Percentiles rank a stretch among this genome's conserved stretches.
Conservation (phyloP, 2,888 invertebrate genomes). For the Siphlonurus alternatus region DNA sequence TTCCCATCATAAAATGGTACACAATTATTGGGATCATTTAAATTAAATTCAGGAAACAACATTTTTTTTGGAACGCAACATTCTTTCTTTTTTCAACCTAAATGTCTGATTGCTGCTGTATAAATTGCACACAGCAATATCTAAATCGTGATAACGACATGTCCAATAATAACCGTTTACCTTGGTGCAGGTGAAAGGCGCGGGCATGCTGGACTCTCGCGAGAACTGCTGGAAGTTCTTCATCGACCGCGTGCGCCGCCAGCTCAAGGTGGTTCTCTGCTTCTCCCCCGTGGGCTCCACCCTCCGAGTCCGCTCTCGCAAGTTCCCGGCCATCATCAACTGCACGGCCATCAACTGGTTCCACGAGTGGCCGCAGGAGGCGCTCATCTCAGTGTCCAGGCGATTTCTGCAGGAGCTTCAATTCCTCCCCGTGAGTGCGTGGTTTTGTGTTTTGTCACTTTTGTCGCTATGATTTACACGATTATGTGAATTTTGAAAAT, state of each 20-base stretch:
- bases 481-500: background rate
- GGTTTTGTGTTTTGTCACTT: background rate
- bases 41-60: too few species aligned
- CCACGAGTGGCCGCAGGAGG: slow-evolving; percentile 97
- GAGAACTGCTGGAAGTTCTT: slow-evolving; percentile 98
- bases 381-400: slow-evolving; percentile 81
- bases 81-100: too few species aligned
- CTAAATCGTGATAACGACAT: too few species aligned
- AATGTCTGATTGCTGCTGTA: too few species aligned
- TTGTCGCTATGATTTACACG: background rate
- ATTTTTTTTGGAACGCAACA: too few species aligned
- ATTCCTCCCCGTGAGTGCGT: slow-evolving; percentile 53
- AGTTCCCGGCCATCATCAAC: slow-evolving; percentile 91
- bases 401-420: slow-evolving; percentile 68
- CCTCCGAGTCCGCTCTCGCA: slow-evolving; percentile 74
- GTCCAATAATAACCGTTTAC: too few species aligned
- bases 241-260: slow-evolving; percentile 82
- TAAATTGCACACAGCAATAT: too few species aligned
- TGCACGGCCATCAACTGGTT: slow-evolving; percentile 96
- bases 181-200: slow-evolving; percentile 65
- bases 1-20: too few species aligned
- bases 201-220: slow-evolving; percentile 77
- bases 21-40: too few species aligned
- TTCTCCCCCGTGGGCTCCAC: slow-evolving; percentile 95
- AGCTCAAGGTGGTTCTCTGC: slow-evolving; percentile 82